Evolutionary conservation across 2,888 invertebrate species (phyloP), one percentile per base, ranked within the genome.

Genomic region (Choristoneura rosaceana): DNA sequence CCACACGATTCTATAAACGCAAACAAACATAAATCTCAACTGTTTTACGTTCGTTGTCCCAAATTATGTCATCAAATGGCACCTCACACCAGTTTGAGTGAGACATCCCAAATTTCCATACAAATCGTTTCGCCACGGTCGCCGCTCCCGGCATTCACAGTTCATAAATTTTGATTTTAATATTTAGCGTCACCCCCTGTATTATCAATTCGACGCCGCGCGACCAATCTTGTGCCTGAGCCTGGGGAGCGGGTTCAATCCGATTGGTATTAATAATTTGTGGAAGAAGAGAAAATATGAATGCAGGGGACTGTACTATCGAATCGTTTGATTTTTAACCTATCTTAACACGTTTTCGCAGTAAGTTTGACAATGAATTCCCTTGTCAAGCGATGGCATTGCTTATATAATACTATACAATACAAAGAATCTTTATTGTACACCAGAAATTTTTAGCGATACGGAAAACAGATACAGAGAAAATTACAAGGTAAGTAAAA

Each of bases 81-180:
- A 90, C 89, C 89, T 90, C 84, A 76, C 86, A 84, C 82, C 84
- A 85, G 84, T 81, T 77, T 81, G 84, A 87, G 82, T 84, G 89
- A 88, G 84, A 88, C 87, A 84, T 87, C 83, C 84, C 59, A 70
- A 84, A 93, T 93, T 92, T 92, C 91, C 93, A 93, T 94, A 92
- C 91, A 92, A 94, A 94, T 93, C 92, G 90, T 77, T 93, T 91
- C 83, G 90, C 87, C 86, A 88, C 91, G 90, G 87, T 82, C 83
- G 80, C 78, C 77, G 76, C 79, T 76, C 76, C 77, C 77, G 78
- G 78, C 78, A 82, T 89, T 90, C 88, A 88, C 91, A 91, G 87
- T 88, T 90, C 91, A 90, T 94, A 93, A 92, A 93, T 92, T 91
- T 88, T 88, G 85, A 90, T 92, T 93, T 91, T 91, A 91, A 92